phyloP scores from a whole-genome alignment of 2,113 vertebrate genomes.

The Benthochromis sp. region DNA sequence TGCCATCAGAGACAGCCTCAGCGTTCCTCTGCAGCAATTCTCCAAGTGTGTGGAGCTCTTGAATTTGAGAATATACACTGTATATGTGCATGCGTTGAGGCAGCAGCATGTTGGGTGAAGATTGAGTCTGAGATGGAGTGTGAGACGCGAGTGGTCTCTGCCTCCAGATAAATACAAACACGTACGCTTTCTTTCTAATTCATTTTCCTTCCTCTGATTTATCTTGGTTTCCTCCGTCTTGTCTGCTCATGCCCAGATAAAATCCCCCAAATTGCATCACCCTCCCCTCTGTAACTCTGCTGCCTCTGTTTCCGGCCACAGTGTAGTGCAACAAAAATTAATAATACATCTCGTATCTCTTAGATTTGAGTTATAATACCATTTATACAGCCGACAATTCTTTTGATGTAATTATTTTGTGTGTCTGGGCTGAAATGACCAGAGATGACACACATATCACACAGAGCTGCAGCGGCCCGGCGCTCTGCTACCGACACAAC shows the following conservation, averaged over 20 bases:
- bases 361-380: conserved; percentile 36
- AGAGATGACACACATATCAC: background rate
- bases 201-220: conserved; percentile 47
- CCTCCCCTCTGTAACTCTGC: background rate
- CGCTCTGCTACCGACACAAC: background rate
- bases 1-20: background rate
- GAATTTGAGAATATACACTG: background rate
- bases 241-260: conserved; percentile 35
- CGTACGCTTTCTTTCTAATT: conserved; percentile 29
- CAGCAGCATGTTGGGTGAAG: background rate
- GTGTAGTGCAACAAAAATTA: background rate
- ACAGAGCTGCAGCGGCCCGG: background rate
- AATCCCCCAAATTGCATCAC: conserved; percentile 53
- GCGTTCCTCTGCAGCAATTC: background rate
- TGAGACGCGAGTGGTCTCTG: background rate
- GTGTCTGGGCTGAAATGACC: background rate
- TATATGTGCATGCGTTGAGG: background rate
- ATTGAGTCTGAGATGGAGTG: conserved; percentile 35
- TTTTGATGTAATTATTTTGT: conserved; percentile 32
- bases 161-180: conserved; percentile 13
- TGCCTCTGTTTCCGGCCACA: conserved; percentile 8
- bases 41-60: background rate
- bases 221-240: conserved; percentile 39
- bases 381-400: conserved; percentile 1
- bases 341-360: conserved; percentile 29